Conservation (phyloP, 2,797 vertebrate species). For the Sorex maritimensis region DNA sequence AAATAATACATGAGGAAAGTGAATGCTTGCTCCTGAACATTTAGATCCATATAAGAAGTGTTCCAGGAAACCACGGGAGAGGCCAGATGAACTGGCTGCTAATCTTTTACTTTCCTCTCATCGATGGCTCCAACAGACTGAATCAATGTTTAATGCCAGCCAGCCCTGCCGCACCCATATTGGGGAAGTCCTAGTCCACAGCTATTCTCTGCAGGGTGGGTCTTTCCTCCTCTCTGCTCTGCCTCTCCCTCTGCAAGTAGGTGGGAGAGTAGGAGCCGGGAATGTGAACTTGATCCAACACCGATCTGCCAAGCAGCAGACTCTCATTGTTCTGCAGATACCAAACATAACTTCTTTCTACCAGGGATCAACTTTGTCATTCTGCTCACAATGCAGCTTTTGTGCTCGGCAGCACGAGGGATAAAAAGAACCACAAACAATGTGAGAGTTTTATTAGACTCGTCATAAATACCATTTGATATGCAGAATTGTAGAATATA, state of each 20-base stretch:
- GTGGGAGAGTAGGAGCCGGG: constrained; percentile 92
- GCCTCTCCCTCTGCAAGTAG: constrained; percentile 84
- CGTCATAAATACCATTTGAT: constrained; percentile 79
- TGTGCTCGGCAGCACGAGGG: constrained; percentile 89
- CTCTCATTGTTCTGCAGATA: constrained; percentile 96
- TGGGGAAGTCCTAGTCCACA: constrained; percentile 83
- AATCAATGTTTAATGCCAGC: constrained; percentile 82
- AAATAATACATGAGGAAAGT: constrained; percentile 67
- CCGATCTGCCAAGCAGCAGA: constrained; percentile 95
- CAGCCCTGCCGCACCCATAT: constrained; percentile 86
- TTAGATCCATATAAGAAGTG: constrained; percentile 73
- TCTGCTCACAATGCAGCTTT: constrained; percentile 93
- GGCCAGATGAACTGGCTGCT: constrained; percentile 83
- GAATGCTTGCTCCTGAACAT: constrained; percentile 69
- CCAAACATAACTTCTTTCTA: constrained; percentile 94
- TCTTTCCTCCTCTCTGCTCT: constrained; percentile 80
- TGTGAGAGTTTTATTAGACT: constrained; percentile 84
- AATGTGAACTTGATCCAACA: constrained; percentile 92
- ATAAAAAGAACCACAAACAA: constrained; percentile 81
- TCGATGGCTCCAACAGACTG: constrained; percentile 86
- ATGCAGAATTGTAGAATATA: constrained; percentile 60
- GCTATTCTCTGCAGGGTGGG: constrained; percentile 79
- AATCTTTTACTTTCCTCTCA: constrained; percentile 87
- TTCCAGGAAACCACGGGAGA: constrained; percentile 78
- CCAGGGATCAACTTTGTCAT: constrained; percentile 90